Conservation (phyloP, 2,113 vertebrate genomes). For the Triplophysa rosa region DNA sequence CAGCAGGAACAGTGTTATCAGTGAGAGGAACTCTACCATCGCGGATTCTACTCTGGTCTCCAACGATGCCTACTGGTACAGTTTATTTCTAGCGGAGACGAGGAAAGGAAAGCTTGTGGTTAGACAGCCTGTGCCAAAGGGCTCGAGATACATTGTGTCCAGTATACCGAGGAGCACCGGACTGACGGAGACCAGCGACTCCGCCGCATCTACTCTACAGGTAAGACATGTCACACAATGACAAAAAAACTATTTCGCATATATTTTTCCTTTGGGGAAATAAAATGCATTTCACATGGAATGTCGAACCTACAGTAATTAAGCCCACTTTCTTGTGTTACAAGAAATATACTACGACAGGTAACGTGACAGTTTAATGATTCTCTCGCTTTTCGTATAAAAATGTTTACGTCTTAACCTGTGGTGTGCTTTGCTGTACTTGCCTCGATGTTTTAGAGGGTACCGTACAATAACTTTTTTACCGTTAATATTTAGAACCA, state of each 20-base stretch:
- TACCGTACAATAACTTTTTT: no score
- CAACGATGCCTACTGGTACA: conserved; percentile 61
- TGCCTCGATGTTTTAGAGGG: no score
- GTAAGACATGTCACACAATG: not conserved
- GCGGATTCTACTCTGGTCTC: conserved; percentile 59
- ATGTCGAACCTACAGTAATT: no score
- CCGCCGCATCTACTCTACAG: conserved; percentile 51
- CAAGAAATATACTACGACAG: no score
- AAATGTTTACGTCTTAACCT: no score
- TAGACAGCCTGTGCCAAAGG: conserved; percentile 58
- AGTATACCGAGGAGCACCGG: conserved; percentile 60
- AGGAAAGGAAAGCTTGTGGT: conserved; percentile 60
- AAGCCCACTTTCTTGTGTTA: no score
- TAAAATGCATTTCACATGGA: not conserved
- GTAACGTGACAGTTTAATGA: no score
- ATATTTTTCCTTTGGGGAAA: not conserved
- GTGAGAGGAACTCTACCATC: conserved; percentile 58
- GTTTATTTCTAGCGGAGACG: conserved; percentile 58
- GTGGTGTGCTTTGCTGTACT: no score
- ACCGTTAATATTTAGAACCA: no score
- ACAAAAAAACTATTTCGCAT: no score
- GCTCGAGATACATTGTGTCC: conserved; percentile 56
- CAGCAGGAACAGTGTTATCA: conserved; percentile 58
- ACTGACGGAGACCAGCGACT: conserved; percentile 57
- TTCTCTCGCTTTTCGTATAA: no score